Conservation (phyloP, 2,888 invertebrate species). For the Chrysomela aeneicollis region DNA sequence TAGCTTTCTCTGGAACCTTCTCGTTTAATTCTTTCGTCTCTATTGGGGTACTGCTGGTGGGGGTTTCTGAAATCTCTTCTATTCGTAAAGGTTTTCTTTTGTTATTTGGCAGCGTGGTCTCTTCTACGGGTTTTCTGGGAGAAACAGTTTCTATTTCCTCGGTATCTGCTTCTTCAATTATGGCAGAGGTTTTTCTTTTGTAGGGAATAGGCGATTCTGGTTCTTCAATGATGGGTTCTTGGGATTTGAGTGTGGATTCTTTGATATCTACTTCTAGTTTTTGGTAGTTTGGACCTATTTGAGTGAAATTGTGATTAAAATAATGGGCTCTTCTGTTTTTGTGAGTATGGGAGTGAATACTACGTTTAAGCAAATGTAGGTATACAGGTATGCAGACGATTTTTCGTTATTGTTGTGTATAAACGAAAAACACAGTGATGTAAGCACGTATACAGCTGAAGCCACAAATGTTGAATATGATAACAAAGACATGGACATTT, state of each 20-base stretch:
- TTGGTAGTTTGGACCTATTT: slow-evolving; percentile 45
- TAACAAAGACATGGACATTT: background rate
- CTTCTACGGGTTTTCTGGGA: slow-evolving; percentile 36
- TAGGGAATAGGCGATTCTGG: slow-evolving; percentile 45
- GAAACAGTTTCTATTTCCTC: slow-evolving; percentile 39
- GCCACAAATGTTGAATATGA: background rate
- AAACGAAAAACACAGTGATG: background rate
- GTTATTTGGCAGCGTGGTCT: slow-evolving; percentile 38
- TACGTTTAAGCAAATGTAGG: background rate
- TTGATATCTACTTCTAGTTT: slow-evolving; percentile 48
- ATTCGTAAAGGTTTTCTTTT: slow-evolving; percentile 49
- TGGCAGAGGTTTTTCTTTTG: slow-evolving; percentile 39
- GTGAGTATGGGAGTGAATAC: background rate
- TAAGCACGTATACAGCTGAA: slow-evolving; percentile 10
- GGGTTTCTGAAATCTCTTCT: slow-evolving; percentile 51
- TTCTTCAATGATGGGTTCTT: slow-evolving; percentile 52
- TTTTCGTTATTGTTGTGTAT: slow-evolving; percentile 9
- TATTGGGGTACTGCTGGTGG: slow-evolving; percentile 32
- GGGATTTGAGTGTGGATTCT: slow-evolving; percentile 38
- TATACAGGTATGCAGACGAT: background rate
- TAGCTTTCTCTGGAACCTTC: slow-evolving; percentile 14
- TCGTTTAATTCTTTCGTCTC: slow-evolving; percentile 26
- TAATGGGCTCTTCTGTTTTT: background rate
- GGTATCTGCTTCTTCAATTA: slow-evolving; percentile 46
- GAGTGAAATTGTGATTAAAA: slow-evolving; percentile 33